Evolutionary conservation across 1,140 invertebrate species (phyloP), one percentile per base, ranked within the genome.

Genomic region (Pteromalus puparum): DNA sequence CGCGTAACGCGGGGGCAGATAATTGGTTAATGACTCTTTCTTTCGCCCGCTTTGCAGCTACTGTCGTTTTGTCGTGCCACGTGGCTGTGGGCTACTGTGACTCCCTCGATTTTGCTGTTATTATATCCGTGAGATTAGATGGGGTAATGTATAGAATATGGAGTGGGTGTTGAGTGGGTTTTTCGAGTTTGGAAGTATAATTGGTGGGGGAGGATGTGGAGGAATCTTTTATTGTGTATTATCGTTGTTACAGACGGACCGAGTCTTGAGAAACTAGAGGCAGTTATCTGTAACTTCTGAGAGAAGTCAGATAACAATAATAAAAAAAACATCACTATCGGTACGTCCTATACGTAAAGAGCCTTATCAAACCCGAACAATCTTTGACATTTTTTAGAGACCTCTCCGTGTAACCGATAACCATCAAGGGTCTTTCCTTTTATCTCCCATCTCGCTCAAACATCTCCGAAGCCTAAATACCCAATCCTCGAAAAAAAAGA

Each of bases 21-120:
- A 88, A 89, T 88, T 88, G 73, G 68, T 86, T 87, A 87, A 88
- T 89, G 84, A 86, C 84, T 82, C 84, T 67, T n/a, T 42, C 26
- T 53, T 34, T 61, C n/a, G 53, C 65, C 65, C 82, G 74, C 75
- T 83, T 67, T 9, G 21, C 53, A 0, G 53, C 53, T n/a, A n/a
- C 53, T 61, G 18, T 61, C 53, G 53, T 61, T 61, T n/a, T 4
- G 26, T 65, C 18, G 13, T 18, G 26, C 67, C 67, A 70, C 24
- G 30, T 70, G 67, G 24, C 67, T 30, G 24, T 30, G 67, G 67
- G 67, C 26, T 34, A 34, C 30, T 70, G 38, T 70, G 9, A n/a
- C 67, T 30, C 67, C 26, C 67, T 26, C 26, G 67, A 61, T 61
- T 61, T 61, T 6, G 53, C 53, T 61, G 6, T 48, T 9, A 5